Conservation (phyloP, 2,113 vertebrate species). For the Erythrolamprus reginae region DNA sequence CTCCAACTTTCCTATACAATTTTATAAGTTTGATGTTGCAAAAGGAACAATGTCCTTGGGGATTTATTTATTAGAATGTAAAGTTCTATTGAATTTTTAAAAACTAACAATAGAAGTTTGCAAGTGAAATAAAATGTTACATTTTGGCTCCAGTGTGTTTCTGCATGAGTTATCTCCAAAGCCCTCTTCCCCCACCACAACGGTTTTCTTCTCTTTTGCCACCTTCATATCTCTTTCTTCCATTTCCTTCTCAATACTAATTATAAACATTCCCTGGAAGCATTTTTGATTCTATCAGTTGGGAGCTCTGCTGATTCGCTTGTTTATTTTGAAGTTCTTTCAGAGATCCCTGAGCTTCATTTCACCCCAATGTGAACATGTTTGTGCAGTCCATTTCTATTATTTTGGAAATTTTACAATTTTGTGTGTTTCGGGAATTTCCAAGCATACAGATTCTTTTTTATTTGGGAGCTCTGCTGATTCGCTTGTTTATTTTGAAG, state of each 20-base stretch:
- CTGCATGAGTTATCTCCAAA: not conserved
- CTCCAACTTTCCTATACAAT: not conserved
- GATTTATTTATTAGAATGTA: not conserved
- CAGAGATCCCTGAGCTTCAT: not conserved
- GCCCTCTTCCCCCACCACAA: not conserved
- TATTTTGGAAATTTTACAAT: not conserved
- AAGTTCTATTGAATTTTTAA: not conserved
- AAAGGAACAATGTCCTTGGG: not conserved
- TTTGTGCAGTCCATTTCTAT: not conserved
- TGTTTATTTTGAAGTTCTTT: not conserved
- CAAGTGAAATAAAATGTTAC: not conserved
- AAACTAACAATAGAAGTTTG: not conserved
- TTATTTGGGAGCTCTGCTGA: too few relatives aligned
- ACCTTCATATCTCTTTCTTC: not conserved
- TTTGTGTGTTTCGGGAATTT: not conserved
- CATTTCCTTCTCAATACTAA: too few relatives aligned
- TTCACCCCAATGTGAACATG: not conserved
- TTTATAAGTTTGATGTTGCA: not conserved
- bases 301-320: too few relatives aligned
- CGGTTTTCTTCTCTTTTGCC: not conserved
- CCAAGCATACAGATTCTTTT: not conserved
- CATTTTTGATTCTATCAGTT: not conserved
- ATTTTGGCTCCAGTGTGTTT: not conserved
- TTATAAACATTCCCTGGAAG: not conserved
- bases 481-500: not conserved